These are phyloP conservation scores for Plagiodera versicolora DNA, from an alignment of 2,888 invertebrate genomes.

Conservation along the genomic window DNA sequence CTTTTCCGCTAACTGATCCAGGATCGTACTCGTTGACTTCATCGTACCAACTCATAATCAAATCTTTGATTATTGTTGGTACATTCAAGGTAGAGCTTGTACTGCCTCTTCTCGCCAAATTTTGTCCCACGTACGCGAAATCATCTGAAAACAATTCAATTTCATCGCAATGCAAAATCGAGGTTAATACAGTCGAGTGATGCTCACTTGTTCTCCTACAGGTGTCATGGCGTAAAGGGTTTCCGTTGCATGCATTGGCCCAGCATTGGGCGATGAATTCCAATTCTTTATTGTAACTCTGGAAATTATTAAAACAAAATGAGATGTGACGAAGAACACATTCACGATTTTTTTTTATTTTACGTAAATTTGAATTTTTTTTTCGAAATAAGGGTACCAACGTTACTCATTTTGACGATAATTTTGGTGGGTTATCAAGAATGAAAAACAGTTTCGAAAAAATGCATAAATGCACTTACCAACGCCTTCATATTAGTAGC, in stretches of 20 bases:
- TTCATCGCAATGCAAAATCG: neutral
- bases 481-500: constrained; percentile 50
- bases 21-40: neutral
- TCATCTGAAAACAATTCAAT: neutral
- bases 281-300: constrained; percentile 50
- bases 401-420: too few relatives aligned
- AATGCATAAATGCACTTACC: constrained; percentile 36
- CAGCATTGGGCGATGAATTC: constrained; percentile 52
- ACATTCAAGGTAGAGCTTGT: neutral
- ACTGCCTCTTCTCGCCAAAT: neutral
- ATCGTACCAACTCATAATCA: neutral
- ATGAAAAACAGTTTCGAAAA: too few relatives aligned
- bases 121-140: neutral
- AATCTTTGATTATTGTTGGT: neutral
- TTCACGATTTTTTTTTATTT: too few relatives aligned
- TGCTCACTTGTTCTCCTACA: constrained; percentile 49
- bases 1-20: neutral
- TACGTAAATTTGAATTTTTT: too few relatives aligned
- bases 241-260: constrained; percentile 50
- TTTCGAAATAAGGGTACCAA: too few relatives aligned
- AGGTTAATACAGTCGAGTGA: neutral
- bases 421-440: too few relatives aligned
- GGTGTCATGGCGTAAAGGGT: constrained; percentile 45
- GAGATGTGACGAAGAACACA: too few relatives aligned
- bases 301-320: constrained; percentile 28